Conservation (phyloP, 1,140 invertebrate species). For the Stegodyphus mimosarum region DNA sequence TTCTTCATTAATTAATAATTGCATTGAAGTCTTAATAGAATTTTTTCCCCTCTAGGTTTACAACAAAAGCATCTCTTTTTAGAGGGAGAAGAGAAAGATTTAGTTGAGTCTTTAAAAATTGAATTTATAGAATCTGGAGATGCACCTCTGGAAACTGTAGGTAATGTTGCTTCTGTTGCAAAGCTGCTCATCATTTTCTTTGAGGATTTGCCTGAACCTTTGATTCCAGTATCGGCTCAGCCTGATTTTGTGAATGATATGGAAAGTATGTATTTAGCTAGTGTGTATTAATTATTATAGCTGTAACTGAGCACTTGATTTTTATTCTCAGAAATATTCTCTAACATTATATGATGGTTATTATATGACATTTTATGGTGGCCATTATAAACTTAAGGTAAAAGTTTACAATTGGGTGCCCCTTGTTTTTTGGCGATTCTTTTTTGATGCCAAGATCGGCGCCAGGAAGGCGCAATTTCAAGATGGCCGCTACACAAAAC, state of each 20-base stretch:
- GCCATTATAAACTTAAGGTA: too few relatives aligned
- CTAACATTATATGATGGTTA: neutral
- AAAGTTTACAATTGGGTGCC: too few relatives aligned
- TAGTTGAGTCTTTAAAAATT: slow-evolving; percentile 68
- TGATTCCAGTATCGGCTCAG: slow-evolving; percentile 67
- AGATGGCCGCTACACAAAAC: too few relatives aligned
- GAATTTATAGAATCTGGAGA: slow-evolving; percentile 68
- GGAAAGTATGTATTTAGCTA: slow-evolving; percentile 63
- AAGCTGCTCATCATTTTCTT: slow-evolving; percentile 69
- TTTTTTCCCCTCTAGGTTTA: slow-evolving; percentile 56
- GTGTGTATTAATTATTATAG: neutral
- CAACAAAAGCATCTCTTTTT: slow-evolving; percentile 69
- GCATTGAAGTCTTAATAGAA: too few relatives aligned
- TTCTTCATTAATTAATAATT: too few relatives aligned
- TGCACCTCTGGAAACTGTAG: slow-evolving; percentile 66
- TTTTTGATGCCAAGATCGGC: too few relatives aligned
- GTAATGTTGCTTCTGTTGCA: slow-evolving; percentile 67
- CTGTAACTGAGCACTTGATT: neutral
- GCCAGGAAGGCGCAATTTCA: too few relatives aligned
- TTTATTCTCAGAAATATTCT: neutral
- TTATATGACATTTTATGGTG: too few relatives aligned
- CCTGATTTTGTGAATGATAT: slow-evolving; percentile 65
- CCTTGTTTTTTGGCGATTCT: too few relatives aligned
- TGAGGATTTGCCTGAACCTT: slow-evolving; percentile 68
- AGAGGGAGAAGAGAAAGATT: slow-evolving; percentile 67